Conservation (phyloP, 2,113 vertebrate species). For the Capreolus pygargus region DNA sequence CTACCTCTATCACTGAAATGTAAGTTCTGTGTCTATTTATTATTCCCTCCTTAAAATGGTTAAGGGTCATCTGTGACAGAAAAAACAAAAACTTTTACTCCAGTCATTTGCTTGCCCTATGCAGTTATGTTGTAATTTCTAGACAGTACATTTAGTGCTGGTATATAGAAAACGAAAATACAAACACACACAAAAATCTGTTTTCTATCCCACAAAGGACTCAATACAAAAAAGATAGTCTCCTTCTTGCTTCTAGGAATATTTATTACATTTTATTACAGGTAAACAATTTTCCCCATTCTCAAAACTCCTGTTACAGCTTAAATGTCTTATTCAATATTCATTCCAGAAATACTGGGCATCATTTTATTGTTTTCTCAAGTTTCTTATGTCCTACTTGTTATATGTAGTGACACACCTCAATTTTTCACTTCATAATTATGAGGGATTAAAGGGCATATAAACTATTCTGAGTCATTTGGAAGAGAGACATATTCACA, state of each 20-base stretch:
- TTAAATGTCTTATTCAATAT: not conserved
- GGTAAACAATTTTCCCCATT: constrained; percentile 14
- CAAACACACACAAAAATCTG: not conserved
- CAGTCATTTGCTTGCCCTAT: not conserved
- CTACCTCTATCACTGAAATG: not conserved
- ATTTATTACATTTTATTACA: not conserved
- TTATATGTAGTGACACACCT: not conserved
- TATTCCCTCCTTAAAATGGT: constrained; percentile 1
- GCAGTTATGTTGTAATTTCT: not conserved
- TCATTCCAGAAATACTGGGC: constrained; percentile 20
- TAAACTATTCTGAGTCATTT: not conserved
- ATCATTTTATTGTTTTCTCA: not conserved
- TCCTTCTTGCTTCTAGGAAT: constrained; percentile 20
- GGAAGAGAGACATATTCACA: not conserved
- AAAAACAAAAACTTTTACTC: not conserved
- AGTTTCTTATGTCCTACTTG: not conserved
- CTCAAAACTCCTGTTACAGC: not conserved
- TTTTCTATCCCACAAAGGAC: not conserved
- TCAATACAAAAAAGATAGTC: not conserved
- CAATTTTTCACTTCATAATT: not conserved
- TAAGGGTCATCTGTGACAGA: not conserved
- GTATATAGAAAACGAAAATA: not conserved
- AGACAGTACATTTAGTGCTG: not conserved
- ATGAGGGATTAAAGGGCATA: not conserved
- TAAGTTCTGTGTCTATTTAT: not conserved